Conservation (phyloP, 37 sponge, comb jelly and placozoan species). For the Haliclona indistincta region DNA sequence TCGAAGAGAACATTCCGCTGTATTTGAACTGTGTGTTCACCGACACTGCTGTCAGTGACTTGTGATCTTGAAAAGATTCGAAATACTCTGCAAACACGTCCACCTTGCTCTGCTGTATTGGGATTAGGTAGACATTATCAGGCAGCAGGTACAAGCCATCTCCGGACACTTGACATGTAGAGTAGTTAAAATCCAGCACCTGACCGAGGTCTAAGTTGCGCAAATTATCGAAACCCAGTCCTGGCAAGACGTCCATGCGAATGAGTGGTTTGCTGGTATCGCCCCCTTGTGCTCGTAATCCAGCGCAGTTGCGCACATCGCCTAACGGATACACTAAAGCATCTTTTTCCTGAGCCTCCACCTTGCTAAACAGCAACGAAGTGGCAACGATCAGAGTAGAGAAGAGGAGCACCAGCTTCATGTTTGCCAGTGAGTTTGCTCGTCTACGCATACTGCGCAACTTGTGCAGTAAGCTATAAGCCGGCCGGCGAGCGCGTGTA, state of each 20-base stretch:
- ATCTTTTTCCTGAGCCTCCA: too few relatives aligned
- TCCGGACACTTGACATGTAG: slow-evolving; percentile 10
- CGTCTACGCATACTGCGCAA: too few relatives aligned
- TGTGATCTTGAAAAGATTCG: slow-evolving; percentile 6
- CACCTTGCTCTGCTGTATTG: slow-evolving; percentile 37
- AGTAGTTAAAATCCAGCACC: slow-evolving; percentile 33
- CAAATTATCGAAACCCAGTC: slow-evolving; percentile 49
- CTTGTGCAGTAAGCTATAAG: too few relatives aligned
- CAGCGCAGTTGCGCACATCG: slow-evolving; percentile 19
- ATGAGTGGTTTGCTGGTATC: background rate
- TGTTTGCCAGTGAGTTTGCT: too few relatives aligned
- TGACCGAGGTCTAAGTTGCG: slow-evolving; percentile 35
- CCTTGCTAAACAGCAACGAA: too few relatives aligned
- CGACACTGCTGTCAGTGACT: background rate
- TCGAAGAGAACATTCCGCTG: slow-evolving; percentile 10
- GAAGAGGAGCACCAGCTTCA: too few relatives aligned
- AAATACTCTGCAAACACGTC: slow-evolving; percentile 10
- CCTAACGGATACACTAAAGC: slow-evolving; percentile 12
- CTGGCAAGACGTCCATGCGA: slow-evolving; percentile 38
- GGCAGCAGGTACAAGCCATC: slow-evolving; percentile 42
- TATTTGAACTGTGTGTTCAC: slow-evolving; percentile 49
- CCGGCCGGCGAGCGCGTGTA: too few relatives aligned
- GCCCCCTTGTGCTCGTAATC: background rate
- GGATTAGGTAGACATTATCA: slow-evolving; percentile 14
- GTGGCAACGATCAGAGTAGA: too few relatives aligned